Evolutionary conservation across 2,888 invertebrate genomes (phyloP).

Genomic region (Morpho achilles): DNA sequence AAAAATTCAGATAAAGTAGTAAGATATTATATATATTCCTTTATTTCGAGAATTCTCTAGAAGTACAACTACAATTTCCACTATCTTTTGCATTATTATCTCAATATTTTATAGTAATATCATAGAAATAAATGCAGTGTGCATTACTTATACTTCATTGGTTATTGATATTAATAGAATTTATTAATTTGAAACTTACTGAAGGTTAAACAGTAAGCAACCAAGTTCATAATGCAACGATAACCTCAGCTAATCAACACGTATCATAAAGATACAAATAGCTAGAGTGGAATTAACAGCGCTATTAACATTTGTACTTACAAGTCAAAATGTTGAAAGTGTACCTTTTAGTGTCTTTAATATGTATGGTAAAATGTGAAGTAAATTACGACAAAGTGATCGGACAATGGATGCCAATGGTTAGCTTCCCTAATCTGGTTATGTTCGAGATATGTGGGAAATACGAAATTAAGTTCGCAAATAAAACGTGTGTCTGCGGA

Average conservation of each 20-base stretch:
- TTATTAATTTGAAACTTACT: no score
- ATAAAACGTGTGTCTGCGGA: constrained; percentile 7
- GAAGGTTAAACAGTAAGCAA: no score
- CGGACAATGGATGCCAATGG: constrained; percentile 10
- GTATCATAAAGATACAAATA: neutral
- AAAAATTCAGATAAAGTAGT: no score
- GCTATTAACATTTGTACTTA: neutral
- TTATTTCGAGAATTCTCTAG: no score
- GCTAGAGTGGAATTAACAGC: neutral
- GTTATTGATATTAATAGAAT: no score
- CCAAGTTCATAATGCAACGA: no score
- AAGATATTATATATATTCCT: no score
- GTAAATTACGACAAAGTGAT: constrained; percentile 1
- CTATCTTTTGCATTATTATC: no score
- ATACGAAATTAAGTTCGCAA: constrained; percentile 1
- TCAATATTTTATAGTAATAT: no score
- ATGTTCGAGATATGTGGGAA: constrained; percentile 1
- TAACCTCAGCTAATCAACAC: neutral
- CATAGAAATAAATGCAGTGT: no score
- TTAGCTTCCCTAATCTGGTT: constrained; percentile 5
- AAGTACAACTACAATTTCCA: no score
- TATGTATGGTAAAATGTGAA: neutral
- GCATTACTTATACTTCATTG: no score
- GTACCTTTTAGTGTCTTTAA: neutral
- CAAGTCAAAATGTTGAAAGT: neutral